Conservation (phyloP, 2,113 vertebrate species). For the Ailuropoda melanoleuca region DNA sequence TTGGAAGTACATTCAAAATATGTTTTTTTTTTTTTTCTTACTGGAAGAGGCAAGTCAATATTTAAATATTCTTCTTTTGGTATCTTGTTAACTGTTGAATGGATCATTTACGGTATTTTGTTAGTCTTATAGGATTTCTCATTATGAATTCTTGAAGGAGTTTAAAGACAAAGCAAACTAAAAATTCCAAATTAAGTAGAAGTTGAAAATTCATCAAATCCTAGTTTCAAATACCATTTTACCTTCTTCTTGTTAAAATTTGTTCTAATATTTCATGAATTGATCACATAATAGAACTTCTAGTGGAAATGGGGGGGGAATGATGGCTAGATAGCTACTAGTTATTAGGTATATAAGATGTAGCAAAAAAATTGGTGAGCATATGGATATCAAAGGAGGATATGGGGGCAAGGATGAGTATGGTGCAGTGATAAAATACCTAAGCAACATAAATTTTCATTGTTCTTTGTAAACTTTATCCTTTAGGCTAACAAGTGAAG, state of each 20-base stretch:
- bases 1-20: not conserved
- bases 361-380: not conserved
- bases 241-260: not conserved
- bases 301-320: not conserved
- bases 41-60: not conserved
- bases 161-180: not conserved
- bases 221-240: not conserved
- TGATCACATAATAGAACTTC: not conserved
- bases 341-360: not conserved
- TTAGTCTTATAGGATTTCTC: not conserved
- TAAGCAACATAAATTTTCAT: not conserved
- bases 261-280: not conserved
- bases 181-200: not conserved
- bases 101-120: not conserved
- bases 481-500: not conserved
- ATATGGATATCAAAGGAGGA: not conserved
- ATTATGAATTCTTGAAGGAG: not conserved
- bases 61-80: slow-evolving; percentile 16
- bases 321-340: not conserved
- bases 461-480: not conserved
- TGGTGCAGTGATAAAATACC: not conserved
- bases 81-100: not conserved
- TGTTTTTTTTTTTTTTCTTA: not conserved
- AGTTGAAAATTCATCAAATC: not conserved
- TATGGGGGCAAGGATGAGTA: not conserved